Percentiles rank a stretch among this genome's conserved stretches.
phyloP scores from a whole-genome alignment of 2,797 vertebrate species.

The Buphagus erythrorhynchus region DNA sequence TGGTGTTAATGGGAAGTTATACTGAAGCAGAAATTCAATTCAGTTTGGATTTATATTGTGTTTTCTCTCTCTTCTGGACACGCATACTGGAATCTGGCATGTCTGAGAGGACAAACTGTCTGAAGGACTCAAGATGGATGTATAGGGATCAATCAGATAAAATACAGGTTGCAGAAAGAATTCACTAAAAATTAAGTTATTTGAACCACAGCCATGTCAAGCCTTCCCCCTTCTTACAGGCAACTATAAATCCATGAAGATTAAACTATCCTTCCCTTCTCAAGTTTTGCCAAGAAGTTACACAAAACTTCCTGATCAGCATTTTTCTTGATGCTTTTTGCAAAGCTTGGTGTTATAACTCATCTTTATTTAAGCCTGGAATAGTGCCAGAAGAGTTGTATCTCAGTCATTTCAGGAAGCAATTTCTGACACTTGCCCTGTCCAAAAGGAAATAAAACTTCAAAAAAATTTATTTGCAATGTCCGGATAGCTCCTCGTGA shows the following conservation, averaged over 20 bases:
- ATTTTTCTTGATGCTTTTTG: not conserved
- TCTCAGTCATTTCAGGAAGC: not conserved
- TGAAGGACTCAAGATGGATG: not conserved
- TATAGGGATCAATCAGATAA: not conserved
- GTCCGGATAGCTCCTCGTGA: not conserved
- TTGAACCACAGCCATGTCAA: conserved; percentile 25
- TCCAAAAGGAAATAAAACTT: not conserved
- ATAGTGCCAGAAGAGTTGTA: not conserved
- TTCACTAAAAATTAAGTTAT: not conserved
- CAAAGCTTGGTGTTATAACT: conserved; percentile 1
- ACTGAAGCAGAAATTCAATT: conserved; percentile 54
- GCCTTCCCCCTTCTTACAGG: not conserved
- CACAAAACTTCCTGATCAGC: conserved; percentile 30
- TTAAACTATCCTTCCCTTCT: not conserved
- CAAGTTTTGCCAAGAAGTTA: conserved; percentile 21
- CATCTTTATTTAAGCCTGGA: conserved; percentile 30
- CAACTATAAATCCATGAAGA: conserved; percentile 27
- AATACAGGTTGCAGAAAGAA: not conserved
- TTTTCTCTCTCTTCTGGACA: conserved; percentile 12
- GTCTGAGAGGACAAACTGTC: not conserved
- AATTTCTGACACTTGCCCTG: not conserved
- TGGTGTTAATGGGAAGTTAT: conserved; percentile 19
- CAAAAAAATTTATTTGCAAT: not conserved
- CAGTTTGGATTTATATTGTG: conserved; percentile 36
- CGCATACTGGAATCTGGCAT: not conserved